phyloP scores from a whole-genome alignment of 2,888 invertebrate genomes.

The Cheiracanthium punctorium region DNA sequence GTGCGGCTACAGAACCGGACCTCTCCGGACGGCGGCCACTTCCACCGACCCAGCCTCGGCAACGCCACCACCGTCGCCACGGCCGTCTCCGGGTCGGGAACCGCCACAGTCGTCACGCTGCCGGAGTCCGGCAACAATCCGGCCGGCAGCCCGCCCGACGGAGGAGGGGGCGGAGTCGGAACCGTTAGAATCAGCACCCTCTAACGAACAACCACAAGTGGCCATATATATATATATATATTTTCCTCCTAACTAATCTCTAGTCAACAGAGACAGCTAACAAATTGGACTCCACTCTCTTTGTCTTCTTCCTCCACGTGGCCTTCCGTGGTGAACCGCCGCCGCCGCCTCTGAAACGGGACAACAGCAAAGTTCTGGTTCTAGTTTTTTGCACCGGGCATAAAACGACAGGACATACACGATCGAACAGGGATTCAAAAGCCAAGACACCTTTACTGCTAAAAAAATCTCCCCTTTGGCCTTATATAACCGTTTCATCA shows the following conservation, averaged over 20 bases:
- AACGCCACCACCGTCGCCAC: conserved; percentile 53
- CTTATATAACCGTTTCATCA: conserved; percentile 59
- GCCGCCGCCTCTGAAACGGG: background rate
- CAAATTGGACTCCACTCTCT: background rate
- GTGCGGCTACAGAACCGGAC: conserved; percentile 69
- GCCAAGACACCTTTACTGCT: too few relatives aligned
- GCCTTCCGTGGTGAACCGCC: conserved; percentile 60
- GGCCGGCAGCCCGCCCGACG: conserved; percentile 30
- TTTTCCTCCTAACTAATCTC: background rate
- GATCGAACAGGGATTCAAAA: background rate
- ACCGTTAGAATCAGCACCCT: conserved; percentile 61
- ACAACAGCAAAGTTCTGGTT: conserved; percentile 11
- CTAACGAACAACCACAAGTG: conserved; percentile 20
- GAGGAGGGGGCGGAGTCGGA: conserved; percentile 29
- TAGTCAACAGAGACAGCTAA: background rate
- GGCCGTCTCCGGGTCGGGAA: conserved; percentile 54
- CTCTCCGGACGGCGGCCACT: conserved; percentile 62
- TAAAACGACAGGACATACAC: background rate
- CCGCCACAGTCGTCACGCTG: conserved; percentile 55
- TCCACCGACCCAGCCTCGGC: conserved; percentile 71
- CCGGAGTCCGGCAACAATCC: conserved; percentile 56
- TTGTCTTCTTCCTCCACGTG: conserved; percentile 51
- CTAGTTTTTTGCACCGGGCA: conserved; percentile 31
- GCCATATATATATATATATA: too few relatives aligned
- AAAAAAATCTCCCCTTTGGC: conserved; percentile 50